Evolutionary conservation across 2,888 invertebrate genomes (phyloP), one percentile per base, ranked within the genome.

Genomic region (Margaritifera margaritifera): DNA sequence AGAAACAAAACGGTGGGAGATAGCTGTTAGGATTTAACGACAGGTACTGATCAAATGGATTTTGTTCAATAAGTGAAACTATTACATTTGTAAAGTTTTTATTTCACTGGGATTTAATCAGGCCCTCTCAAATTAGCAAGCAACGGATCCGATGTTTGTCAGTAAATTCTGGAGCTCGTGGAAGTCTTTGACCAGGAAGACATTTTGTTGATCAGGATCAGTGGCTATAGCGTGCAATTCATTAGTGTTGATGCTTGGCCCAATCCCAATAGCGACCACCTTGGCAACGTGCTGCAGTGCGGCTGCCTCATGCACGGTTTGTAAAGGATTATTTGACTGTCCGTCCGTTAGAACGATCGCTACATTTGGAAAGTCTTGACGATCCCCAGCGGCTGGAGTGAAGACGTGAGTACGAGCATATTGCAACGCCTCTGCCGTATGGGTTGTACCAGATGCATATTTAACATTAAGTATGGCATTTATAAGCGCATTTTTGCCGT

Each of bases 291-390:
- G n/a, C 50, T 74, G 71, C 22, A 77, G 53, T 4, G 50, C 58
- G 22, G 68, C 67, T 1, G 77, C 77, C 50, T 72, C 72, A 27
- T 51, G 55, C 8, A 66, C 55, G 0, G 77, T 77, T 20, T 52
- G 59, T 18, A 24, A 19, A 18, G 64, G 57, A 25, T 74, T 60
- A 27, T 59, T 74, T 6, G 77, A 77, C 11, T 62, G 61, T 5
- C 77, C 77, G 64, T 77, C 77, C 0, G 77, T 70, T 8, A 77
- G 56, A 11, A 74, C 71, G 15, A 77, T 62, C 4, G 72, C 77
- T 20, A 77, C 75, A 58, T 75, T 75, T 18, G 71, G 69, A 42
- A 64, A 61, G 20, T 56, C 55, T 18, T 69, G 66, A 15, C 73
- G 66, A 27, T 73, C 73, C n/a, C 73, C 73, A 8, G 64, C n/a